These are phyloP conservation scores for Hylaeus anthracinus DNA, from an alignment of 1,140 invertebrate species.

Conservation along the genomic window DNA sequence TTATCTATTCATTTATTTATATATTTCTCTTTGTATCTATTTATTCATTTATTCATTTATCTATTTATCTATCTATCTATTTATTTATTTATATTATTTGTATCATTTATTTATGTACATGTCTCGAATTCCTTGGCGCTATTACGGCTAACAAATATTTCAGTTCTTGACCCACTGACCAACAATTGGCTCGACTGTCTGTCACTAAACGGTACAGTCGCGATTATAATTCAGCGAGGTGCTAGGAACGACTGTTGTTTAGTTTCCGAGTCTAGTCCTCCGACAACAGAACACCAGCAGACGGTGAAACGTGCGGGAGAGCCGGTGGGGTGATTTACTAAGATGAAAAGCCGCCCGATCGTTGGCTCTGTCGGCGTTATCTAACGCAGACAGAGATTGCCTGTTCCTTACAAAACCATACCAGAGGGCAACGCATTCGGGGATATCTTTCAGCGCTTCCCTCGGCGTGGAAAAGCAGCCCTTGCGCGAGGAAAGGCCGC, in stretches of 20 bases:
- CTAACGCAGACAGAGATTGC: slow-evolving; percentile 76
- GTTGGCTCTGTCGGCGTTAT: slow-evolving; percentile 65
- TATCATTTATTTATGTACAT: too few relatives aligned
- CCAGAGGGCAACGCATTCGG: slow-evolving; percentile 64
- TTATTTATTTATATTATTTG: too few relatives aligned
- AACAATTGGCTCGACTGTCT: background rate
- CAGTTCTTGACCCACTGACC: too few relatives aligned
- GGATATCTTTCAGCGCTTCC: slow-evolving; percentile 68
- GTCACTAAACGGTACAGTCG: too few relatives aligned
- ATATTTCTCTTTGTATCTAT: too few relatives aligned
- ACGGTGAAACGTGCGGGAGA: background rate
- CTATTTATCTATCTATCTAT: too few relatives aligned
- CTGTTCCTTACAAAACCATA: slow-evolving; percentile 71
- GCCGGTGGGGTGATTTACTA: slow-evolving; percentile 71
- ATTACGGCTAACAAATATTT: too few relatives aligned
- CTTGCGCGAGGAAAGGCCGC: slow-evolving; percentile 1
- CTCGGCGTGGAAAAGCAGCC: slow-evolving; percentile 41
- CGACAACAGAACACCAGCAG: slow-evolving; percentile 35
- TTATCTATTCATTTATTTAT: too few relatives aligned
- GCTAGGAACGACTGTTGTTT: slow-evolving; percentile 53
- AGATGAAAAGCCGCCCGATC: slow-evolving; percentile 75
- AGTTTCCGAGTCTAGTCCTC: slow-evolving; percentile 55
- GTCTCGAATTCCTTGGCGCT: too few relatives aligned
- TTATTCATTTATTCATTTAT: too few relatives aligned
- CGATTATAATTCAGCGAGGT: background rate